Base-by-base conservation (phyloP, 2,797 vertebrate genomes). In the Chrosomus eos region DNA sequence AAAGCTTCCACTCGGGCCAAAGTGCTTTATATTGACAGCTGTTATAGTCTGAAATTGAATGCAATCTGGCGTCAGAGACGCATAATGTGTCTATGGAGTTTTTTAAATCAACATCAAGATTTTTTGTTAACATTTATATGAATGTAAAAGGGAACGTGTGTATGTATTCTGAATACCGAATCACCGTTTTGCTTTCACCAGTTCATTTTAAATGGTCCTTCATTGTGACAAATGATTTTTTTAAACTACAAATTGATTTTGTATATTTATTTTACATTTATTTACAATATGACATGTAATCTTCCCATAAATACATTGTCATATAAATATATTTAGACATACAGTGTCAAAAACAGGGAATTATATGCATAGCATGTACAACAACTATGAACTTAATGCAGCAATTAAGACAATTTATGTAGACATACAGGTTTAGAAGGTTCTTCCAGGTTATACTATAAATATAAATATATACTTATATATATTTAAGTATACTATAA, bases 21-120 rank as follows among this genome's bases (percentile, higher is more conserved):
- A 85, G 60, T 76, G 64, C 38, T 28, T 75, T 79, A 83, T 72
- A 74, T 53, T 84, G 84, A 77, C 45, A 76, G 48, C 31, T 83
- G 73, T 58, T 70, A 81, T 73, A 84, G 75, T 74, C 67, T 80
- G 70, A 86, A 85, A 81, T 55, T 82, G 75, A 80, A 85, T 48
- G 76, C 76, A 87, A 68, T 67, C 62, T 62, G 75, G 72, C 31
- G 48, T 18, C 4, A 36, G 28, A 11, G 23, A 77, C 9, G 8
- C n/a, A 21, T 62, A 60, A 77, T 77, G 55, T n/a, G 14, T 60
- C 74, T 2, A 18, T 40, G 33, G 74, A 76, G 53, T 79, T 80
- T 66, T 64, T 45, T 48, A 23, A 80, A 51, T 80, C 26, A 48
- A 66, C 40, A n/a, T 48, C 26, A 33, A 48, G 58, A 66, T 23